These are phyloP conservation scores for Pygoscelis antarcticus DNA, from an alignment of 2,113 vertebrate genomes.

Conservation along the genomic window DNA sequence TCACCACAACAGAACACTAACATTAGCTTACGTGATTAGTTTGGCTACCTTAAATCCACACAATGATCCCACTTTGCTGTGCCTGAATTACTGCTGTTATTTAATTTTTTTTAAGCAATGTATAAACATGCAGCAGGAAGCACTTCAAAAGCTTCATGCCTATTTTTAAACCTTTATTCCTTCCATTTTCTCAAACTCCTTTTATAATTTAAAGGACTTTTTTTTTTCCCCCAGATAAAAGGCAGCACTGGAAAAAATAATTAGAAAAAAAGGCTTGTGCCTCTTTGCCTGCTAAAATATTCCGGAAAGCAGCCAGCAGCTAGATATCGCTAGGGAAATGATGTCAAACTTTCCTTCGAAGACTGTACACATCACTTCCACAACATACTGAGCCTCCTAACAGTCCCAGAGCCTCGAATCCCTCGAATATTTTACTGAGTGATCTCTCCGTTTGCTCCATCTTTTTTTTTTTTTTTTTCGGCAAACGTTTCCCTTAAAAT, in stretches of 20 bases:
- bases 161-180: not conserved
- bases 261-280: not conserved
- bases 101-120: not conserved
- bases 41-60: not conserved
- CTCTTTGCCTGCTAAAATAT: not conserved
- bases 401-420: not conserved
- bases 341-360: slow-evolving; percentile 33
- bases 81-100: not conserved
- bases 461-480: not conserved
- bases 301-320: not conserved
- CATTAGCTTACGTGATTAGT: fast-evolving
- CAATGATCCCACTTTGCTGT: not conserved
- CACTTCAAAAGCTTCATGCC: not conserved
- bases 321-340: not conserved
- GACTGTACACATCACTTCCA: slow-evolving; percentile 7
- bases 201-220: not conserved
- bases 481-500: not conserved
- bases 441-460: not conserved
- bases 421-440: not conserved
- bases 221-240: not conserved
- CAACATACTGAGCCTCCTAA: not conserved
- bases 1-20: not conserved
- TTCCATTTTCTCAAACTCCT: not conserved
- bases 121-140: not conserved
- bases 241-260: not conserved